Base-by-base conservation (phyloP, 1,140 invertebrate genomes). In the Drosophila kepulauana region DNA sequence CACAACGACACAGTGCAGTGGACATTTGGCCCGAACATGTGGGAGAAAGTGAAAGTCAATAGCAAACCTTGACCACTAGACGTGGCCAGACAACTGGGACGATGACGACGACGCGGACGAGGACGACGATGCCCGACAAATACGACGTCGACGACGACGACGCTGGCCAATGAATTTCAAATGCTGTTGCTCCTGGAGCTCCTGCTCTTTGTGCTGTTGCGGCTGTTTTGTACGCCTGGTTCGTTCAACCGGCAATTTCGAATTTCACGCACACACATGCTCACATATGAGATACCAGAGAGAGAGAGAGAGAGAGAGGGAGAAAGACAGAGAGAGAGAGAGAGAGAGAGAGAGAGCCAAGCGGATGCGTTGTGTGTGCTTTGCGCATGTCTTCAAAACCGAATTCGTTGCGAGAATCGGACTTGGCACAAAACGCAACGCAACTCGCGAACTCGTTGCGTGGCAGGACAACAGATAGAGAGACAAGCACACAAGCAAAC, bases 41-140 rank as follows among this genome's bases (percentile, higher is more conserved):
- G 86, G 41, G 73, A 25, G 20, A 91, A 89, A 91, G 90, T 91
- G 90, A 91, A 91, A 91, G 90, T 91, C 82, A 87, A 82, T 91
- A 76, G 70, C 67, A 85, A 91, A 91, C 90, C 90, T 91, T 91
- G 90, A 91, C 90, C 90, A 91, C 81, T 78, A 88, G 68, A 78
- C 72, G 59, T 67, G 75, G 61, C 35, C 70, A 56, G 70, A 78
- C 63, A 73, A 73, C 56, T 59, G 51, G 63, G 52, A 81, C 75
- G 45, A 61, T 43, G 15, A 1, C 30, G 30, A 30, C 20, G 25
- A 20, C 20, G 20, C 20, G 20, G 20, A 72, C 54, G 49, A 43
- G 62, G 52, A 81, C 75, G 43, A 59, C 51, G 58, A 73, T 52
- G 68, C 72, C 20, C 28, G 28, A 30, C 28, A 20, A 16, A 46